Conservation (phyloP, 2,113 vertebrate species). For the Chlorodrepanis virens region DNA sequence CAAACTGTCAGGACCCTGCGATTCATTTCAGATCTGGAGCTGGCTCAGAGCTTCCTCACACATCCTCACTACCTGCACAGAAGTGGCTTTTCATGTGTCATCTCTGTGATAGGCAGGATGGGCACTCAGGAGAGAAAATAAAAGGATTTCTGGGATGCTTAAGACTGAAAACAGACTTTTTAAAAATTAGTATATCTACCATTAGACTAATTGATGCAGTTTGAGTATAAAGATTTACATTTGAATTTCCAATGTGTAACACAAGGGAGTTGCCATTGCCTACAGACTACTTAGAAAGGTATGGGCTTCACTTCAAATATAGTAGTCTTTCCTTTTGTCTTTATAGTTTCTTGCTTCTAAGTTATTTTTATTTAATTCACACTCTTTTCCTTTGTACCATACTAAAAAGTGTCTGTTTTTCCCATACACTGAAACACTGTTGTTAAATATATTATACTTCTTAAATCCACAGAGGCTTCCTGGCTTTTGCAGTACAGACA, state of each 20-base stretch:
- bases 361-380: not conserved
- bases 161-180: not conserved
- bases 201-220: not conserved
- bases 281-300: not conserved
- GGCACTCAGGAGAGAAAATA: not conserved
- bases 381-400: not conserved
- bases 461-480: not conserved
- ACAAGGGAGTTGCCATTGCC: not conserved
- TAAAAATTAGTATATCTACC: rapidly evolving
- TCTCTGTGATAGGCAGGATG: not conserved
- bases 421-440: not conserved
- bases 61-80: not conserved
- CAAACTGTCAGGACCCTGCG: not conserved
- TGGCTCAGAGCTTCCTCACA: not conserved
- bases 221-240: not conserved
- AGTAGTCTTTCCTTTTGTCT: not conserved
- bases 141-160: not conserved
- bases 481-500: not conserved
- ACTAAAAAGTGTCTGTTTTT: not conserved
- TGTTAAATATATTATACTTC: not conserved
- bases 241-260: not conserved
- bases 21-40: not conserved
- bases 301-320: not conserved
- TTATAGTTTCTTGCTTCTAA: not conserved
- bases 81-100: not conserved